Evolutionary conservation across 2,888 invertebrate species (phyloP).

Genomic region (Harmothoe impar): DNA sequence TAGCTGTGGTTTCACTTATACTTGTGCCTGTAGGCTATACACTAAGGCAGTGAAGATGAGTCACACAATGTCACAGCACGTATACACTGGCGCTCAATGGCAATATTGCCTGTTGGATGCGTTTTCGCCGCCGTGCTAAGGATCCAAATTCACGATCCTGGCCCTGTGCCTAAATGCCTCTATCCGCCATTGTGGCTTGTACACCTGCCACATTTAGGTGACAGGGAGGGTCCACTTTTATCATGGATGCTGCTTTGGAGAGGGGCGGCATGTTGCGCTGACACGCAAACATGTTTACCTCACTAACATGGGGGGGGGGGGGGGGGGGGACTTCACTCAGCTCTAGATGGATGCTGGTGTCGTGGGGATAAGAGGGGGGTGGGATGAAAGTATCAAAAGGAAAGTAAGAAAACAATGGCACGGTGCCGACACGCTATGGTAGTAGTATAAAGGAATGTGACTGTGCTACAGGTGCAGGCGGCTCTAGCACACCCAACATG

Average conservation of each 20-base stretch:
- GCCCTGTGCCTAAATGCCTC: neutral
- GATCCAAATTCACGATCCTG: neutral
- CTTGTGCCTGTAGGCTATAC: too few relatives aligned
- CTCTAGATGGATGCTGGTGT: neutral
- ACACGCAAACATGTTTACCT: constrained; percentile 43
- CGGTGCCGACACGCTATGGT: neutral
- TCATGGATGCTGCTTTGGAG: neutral
- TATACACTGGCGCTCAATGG: neutral
- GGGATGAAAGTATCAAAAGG: neutral
- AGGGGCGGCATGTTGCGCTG: neutral
- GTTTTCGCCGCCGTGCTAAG: neutral
- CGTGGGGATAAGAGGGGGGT: neutral
- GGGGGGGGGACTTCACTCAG: neutral
- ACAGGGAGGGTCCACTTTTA: constrained; percentile 6
- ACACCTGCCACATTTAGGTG: too few relatives aligned
- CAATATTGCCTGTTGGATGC: constrained; percentile 31
- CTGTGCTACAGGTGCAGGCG: constrained; percentile 16
- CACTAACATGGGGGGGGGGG: neutral
- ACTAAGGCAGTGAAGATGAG: too few relatives aligned
- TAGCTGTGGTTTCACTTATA: too few relatives aligned
- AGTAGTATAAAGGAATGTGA: neutral
- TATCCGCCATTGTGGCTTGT: too few relatives aligned
- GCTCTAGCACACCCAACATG: neutral
- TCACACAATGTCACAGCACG: too few relatives aligned
- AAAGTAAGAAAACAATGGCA: constrained; percentile 6